Base-by-base conservation (phyloP, 2,113 vertebrate species). In the Nibea albiflora region DNA sequence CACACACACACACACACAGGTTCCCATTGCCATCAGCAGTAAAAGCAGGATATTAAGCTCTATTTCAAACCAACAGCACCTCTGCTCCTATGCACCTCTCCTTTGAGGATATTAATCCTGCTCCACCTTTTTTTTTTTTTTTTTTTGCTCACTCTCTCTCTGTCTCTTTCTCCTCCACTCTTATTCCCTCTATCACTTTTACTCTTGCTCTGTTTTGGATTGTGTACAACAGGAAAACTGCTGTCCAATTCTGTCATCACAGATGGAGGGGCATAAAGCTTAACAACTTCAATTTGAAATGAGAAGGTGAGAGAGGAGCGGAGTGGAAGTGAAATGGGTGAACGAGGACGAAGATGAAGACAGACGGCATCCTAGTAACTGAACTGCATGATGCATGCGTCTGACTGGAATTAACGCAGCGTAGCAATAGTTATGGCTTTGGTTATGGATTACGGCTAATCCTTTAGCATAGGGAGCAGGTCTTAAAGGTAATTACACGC, bases 401-500 rank as follows among this genome's bases (percentile, higher is more conserved):
- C 87, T 82, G 83, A 82, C 83, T 88, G 76, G 83, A 91, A 91
- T 90, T 90, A 90, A 85, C 66, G 68, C 77, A 80, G 89, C 84
- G 58, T 85, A 73, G 88, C 88, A 84, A 81, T 84, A 90, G 89
- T 92, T 92, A 89, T 86, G 89, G 89, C 83, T 93, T 93, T 94
- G 88, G 90, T 90, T 93, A 89, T 93, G 93, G 93, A 94, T 94
- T 93, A 93, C 47, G 72, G 88, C 87, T 93, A 93, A 93, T 92
- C 92, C 88, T 85, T 75, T 67, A 89, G 83, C 92, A 92, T 86
- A 91, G 90, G 89, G 88, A 94, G 83, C 81, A 89, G 87, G 92
- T 87, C 80, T 93, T 94, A 92, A 92, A 89, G 90, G 90, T 94
- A 93, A 93, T 94, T 94, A 92, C 92, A 93, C 65, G 89, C 89